These are phyloP conservation scores for Micropoecilia bifurca DNA, from an alignment of 2,797 vertebrate genomes.

Conservation along the genomic window DNA sequence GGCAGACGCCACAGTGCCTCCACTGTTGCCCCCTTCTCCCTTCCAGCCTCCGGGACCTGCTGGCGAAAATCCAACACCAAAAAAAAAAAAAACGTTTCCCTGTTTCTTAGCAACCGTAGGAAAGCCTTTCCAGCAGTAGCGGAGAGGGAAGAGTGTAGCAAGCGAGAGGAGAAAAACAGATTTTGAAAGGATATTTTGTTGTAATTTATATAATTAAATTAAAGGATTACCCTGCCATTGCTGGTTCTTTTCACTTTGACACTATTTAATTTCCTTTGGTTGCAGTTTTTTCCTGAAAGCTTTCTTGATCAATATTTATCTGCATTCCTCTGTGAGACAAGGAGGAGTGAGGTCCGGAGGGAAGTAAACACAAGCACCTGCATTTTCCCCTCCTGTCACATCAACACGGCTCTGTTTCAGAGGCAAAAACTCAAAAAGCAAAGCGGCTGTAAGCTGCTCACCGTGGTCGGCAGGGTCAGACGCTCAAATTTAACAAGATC, in stretches of 20 bases:
- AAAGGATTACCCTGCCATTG: conserved; percentile 70
- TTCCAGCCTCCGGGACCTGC: conserved; percentile 66
- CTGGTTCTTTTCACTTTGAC: conserved; percentile 57
- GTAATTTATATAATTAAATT: conserved; percentile 77
- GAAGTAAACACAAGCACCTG: conserved; percentile 74
- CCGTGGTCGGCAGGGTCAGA: conserved; percentile 28
- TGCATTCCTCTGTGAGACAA: conserved; percentile 37
- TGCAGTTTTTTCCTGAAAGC: conserved; percentile 29
- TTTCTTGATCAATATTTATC: conserved; percentile 69
- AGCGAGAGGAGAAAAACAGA: conserved; percentile 38
- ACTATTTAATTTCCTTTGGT: conserved; percentile 62
- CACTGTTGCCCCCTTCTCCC: conserved; percentile 66
- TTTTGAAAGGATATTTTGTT: conserved; percentile 57
- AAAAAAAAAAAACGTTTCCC: conserved; percentile 71
- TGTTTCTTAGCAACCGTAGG: conserved; percentile 77
- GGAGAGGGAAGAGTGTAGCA: conserved; percentile 32
- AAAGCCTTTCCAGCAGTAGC: conserved; percentile 64
- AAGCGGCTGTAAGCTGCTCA: conserved; percentile 42
- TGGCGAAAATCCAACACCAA: conserved; percentile 46
- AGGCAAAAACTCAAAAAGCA: conserved; percentile 32
- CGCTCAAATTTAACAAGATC: conserved; percentile 49
- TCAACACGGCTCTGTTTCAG: conserved; percentile 48
- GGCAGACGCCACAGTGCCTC: conserved; percentile 69
- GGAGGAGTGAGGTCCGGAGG: conserved; percentile 54
- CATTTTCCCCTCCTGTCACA: conserved; percentile 54